Conservation (phyloP, 2,797 vertebrate genomes). For the Liasis olivaceus region DNA sequence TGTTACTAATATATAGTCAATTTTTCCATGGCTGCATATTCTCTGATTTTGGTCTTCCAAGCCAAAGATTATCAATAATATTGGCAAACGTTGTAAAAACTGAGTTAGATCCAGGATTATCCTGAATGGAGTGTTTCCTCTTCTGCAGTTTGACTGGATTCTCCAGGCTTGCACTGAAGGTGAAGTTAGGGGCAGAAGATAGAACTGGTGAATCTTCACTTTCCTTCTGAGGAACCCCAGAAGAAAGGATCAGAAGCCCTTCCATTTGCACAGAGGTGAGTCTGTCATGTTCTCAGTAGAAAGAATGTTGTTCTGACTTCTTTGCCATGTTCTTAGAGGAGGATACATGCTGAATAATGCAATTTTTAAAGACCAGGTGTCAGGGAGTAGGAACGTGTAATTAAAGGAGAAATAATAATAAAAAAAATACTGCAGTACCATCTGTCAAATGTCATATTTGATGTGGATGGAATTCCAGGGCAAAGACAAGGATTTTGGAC, state of each 20-base stretch:
- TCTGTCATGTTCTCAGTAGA: background rate
- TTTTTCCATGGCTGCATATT: background rate
- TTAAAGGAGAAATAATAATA: background rate
- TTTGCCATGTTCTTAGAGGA: background rate
- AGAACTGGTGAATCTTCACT: background rate
- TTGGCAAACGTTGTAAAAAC: background rate
- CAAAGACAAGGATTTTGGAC: background rate
- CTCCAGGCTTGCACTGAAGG: background rate
- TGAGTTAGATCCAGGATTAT: background rate
- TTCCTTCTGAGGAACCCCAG: background rate
- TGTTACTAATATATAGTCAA: background rate
- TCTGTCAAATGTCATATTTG: background rate
- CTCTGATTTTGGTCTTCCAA: background rate
- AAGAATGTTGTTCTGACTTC: background rate
- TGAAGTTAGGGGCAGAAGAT: background rate
- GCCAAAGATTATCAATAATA: background rate
- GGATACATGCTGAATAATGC: background rate
- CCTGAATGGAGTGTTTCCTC: background rate
- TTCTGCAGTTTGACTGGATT: background rate
- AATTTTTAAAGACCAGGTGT: background rate
- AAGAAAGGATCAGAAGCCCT: background rate
- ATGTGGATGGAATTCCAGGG: background rate
- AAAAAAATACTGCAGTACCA: background rate
- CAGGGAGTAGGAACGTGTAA: background rate
- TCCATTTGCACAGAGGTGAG: background rate